A percentile compares a stretch with the other conserved stretches of the same genome.
Conservation (phyloP, 92 coral and sea anemone genomes). For the Parazoanthus darwini region DNA sequence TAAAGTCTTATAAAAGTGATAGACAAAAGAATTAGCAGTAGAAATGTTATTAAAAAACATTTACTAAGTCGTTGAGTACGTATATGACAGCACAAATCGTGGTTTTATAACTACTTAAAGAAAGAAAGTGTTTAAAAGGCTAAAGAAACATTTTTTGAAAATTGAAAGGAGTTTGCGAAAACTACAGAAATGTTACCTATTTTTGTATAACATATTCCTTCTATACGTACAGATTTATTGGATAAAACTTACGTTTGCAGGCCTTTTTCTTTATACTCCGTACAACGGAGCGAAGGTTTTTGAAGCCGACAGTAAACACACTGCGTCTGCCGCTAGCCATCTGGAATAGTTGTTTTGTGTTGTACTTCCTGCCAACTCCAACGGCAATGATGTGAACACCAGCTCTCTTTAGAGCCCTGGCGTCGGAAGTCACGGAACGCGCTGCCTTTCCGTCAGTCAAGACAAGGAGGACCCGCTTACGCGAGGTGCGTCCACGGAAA, state of each 20-base stretch:
- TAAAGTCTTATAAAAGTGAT: no score
- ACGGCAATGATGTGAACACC: constrained; percentile 11
- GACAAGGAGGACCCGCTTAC: constrained; percentile 33
- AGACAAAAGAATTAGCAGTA: no score
- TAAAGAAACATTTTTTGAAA: no score
- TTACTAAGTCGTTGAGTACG: no score
- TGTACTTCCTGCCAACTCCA: constrained; percentile 10
- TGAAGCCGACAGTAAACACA: constrained; percentile 35
- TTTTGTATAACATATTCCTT: neutral
- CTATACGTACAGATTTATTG: neutral
- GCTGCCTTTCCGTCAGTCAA: constrained; percentile 6
- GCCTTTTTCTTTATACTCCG: constrained; percentile 31
- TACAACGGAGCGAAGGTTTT: constrained; percentile 12
- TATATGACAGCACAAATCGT: no score
- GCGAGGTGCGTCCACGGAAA: constrained; percentile 36
- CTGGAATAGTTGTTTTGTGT: constrained; percentile 9
- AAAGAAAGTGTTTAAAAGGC: no score
- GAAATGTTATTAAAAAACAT: no score
- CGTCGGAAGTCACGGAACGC: neutral
- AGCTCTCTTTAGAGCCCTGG: neutral
- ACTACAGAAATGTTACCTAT: no score
- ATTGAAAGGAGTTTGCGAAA: no score
- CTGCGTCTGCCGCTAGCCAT: constrained; percentile 40
- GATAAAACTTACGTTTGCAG: constrained; percentile 39
- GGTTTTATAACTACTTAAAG: no score